Evolutionary conservation across 2,797 vertebrate genomes (phyloP), one percentile per base, ranked within the genome.

Genomic region (Mastacembelus armatus): DNA sequence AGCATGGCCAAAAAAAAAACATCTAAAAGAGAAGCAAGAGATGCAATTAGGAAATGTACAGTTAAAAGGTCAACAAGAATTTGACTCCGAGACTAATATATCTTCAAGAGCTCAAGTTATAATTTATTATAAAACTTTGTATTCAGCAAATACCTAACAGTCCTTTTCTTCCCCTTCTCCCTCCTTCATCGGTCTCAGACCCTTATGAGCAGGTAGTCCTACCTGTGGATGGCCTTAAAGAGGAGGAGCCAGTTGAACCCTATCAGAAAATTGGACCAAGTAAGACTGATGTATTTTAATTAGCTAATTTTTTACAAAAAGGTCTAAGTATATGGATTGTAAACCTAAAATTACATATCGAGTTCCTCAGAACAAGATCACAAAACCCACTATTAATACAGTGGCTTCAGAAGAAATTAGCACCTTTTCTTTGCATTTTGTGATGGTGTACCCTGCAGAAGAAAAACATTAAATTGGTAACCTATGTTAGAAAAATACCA

Each of bases 221-320:
- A 57, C 94, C 96, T 5, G 92, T 96, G 19, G 97, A 98, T 1
- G 95, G 97, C 78, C 94, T 96, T 83, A 99, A 99, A 91, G 97
- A 98, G 80, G 97, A 99, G 85, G 95, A 96, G 66, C 95, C 95
- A 0, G 78, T 92, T 29, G 98, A 99, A 66, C 95, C 96, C 0
- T 98, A 96, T 92, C 96, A 98, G 92, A 99, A 98, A 94, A 97
- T 98, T 33, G 98, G 98, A 93, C 97, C 98, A 95, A 99, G 98
- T 99, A 97, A 94, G 96, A 81, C 69, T 74, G 27, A 70, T 71
- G 44, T 43, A 50, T 58, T 70, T 39, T 38, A 15, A 42, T 51
- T 27, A 27, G 6, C 6, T 39, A 3, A 11, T 39, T 1, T 44
- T 59, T 35, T 33, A 33, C 35, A 58, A 19, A 21, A 66, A 35